Conservation (phyloP, 2,797 vertebrate species). For the Geotrypetes seraphini region DNA sequence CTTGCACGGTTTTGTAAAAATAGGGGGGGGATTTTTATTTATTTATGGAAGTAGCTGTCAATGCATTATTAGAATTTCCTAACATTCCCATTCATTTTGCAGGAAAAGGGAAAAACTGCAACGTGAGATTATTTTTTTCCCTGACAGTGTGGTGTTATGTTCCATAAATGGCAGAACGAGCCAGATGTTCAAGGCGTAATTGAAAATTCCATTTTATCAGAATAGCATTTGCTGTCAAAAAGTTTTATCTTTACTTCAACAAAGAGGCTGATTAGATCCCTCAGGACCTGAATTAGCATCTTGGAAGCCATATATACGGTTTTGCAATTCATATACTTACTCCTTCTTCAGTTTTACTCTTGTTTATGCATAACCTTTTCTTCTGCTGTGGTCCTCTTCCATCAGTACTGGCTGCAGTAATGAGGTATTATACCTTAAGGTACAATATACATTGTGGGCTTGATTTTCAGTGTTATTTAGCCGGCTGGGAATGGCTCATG, state of each 20-base stretch:
- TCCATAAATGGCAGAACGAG: slow-evolving; percentile 25
- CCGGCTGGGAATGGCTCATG: no score
- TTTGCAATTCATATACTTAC: slow-evolving; percentile 66
- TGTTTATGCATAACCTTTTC: slow-evolving; percentile 23
- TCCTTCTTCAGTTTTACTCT: slow-evolving; percentile 42
- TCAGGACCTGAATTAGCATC: slow-evolving; percentile 74
- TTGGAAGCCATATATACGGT: slow-evolving; percentile 63
- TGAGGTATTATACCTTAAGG: slow-evolving; percentile 33
- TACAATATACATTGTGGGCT: no score
- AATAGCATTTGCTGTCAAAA: slow-evolving; percentile 60
- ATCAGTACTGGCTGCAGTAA: slow-evolving; percentile 17
- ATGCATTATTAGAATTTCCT: no score
- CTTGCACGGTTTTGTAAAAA: no score
- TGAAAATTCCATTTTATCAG: slow-evolving; percentile 68
- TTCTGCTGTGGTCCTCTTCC: slow-evolving; percentile 26
- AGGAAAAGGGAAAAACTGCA: slow-evolving; percentile 13
- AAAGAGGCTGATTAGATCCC: slow-evolving; percentile 65
- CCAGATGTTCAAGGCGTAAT: slow-evolving; percentile 58
- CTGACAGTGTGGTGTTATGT: slow-evolving; percentile 20
- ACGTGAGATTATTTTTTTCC: slow-evolving; percentile 30
- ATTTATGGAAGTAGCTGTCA: no score
- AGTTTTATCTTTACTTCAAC: slow-evolving; percentile 64
- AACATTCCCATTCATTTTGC: neutral
- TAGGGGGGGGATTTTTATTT: no score
- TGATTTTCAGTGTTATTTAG: no score